Evolutionary conservation across 2,888 invertebrate genomes (phyloP).

Genomic region (Trichopria drosophilae): DNA sequence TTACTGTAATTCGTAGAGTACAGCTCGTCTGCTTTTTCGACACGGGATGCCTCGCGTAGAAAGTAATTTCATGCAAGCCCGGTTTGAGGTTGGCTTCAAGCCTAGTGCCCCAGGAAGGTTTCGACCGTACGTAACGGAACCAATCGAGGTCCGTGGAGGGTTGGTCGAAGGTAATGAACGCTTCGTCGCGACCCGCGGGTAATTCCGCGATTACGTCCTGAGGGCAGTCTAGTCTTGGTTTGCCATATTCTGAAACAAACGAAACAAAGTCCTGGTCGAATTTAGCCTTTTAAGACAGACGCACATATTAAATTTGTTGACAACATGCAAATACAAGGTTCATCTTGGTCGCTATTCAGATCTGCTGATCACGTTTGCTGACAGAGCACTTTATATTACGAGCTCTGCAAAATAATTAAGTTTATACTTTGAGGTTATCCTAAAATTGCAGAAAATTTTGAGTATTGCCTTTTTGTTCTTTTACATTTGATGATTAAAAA

Average conservation of each 20-base stretch:
- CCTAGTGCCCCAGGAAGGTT: slow-evolving; percentile 61
- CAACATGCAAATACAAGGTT: too few species aligned
- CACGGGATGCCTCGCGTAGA: slow-evolving; percentile 60
- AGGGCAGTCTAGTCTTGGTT: slow-evolving; percentile 62
- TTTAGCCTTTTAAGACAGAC: too few species aligned
- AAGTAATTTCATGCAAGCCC: slow-evolving; percentile 60
- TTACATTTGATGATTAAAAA: too few species aligned
- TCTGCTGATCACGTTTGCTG: too few species aligned
- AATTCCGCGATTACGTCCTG: slow-evolving; percentile 59
- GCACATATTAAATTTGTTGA: too few species aligned
- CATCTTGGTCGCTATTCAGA: too few species aligned
- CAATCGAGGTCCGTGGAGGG: slow-evolving; percentile 63
- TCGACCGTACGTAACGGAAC: slow-evolving; percentile 60
- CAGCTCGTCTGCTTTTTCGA: slow-evolving; percentile 60
- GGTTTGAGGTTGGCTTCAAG: slow-evolving; percentile 60
- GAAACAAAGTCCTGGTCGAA: too few species aligned
- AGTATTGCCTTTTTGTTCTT: too few species aligned
- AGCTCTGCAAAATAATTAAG: too few species aligned
- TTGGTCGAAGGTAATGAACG: slow-evolving; percentile 60
- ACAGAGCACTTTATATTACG: too few species aligned
- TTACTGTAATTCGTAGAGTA: slow-evolving; percentile 56
- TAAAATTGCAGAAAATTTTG: too few species aligned
- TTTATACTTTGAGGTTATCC: too few species aligned
- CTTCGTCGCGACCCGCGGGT: slow-evolving; percentile 56
- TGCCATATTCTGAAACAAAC: slow-evolving; percentile 60